Evolutionary conservation across 2,797 vertebrate species (phyloP).

Genomic region (Trachurus trachurus): DNA sequence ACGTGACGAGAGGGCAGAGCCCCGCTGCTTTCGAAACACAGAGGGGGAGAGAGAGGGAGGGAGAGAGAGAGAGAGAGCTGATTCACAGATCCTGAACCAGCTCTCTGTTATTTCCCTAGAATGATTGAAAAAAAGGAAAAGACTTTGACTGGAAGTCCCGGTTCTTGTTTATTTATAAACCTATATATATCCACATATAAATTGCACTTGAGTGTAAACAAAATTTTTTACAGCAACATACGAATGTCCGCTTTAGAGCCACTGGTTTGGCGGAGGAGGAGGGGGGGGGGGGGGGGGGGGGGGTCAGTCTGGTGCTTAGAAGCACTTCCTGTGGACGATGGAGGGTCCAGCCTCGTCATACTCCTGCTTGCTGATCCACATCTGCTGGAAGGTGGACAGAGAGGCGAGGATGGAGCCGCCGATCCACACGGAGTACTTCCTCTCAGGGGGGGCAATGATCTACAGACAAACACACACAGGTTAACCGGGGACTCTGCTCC

Average conservation of each 20-base stretch:
- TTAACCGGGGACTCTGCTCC: background rate
- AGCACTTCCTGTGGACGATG: slow-evolving; percentile 93
- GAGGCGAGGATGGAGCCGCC: slow-evolving; percentile 98
- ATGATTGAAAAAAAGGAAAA: background rate
- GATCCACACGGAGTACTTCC: slow-evolving; percentile 98
- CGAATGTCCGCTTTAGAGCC: slow-evolving; percentile 64
- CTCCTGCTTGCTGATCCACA: slow-evolving; percentile 99
- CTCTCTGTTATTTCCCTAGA: background rate
- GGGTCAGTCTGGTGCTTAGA: slow-evolving; percentile 62
- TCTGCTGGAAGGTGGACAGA: slow-evolving; percentile 99
- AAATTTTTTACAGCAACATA: slow-evolving; percentile 85
- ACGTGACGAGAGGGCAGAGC: slow-evolving; percentile 56
- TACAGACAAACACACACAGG: slow-evolving; percentile 70
- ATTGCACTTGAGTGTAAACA: slow-evolving; percentile 91
- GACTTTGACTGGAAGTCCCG: slow-evolving; percentile 74
- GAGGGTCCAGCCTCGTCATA: slow-evolving; percentile 94
- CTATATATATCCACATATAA: slow-evolving; percentile 91
- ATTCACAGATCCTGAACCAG: background rate
- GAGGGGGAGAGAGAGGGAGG: background rate
- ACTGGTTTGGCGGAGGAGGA: slow-evolving; percentile 32
- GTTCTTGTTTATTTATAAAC: slow-evolving; percentile 92
- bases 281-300: slow-evolving; percentile 1
- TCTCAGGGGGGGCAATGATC: slow-evolving; percentile 97
- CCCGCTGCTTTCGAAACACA: slow-evolving; percentile 20
- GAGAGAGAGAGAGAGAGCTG: background rate